Evolutionary conservation across 2,888 invertebrate species (phyloP).

Genomic region (Serripes groenlandicus): DNA sequence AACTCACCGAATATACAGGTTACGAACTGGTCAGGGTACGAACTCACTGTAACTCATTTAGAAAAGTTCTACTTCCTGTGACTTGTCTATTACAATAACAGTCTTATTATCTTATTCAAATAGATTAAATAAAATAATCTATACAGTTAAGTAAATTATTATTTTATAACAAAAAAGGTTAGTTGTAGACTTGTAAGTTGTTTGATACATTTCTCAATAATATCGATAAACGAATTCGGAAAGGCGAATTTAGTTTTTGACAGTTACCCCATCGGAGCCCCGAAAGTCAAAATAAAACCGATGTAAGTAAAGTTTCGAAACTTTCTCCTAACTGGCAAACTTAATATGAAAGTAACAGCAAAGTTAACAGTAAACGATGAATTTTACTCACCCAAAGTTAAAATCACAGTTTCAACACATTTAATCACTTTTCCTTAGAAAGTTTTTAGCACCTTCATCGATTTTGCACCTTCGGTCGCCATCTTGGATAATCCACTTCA

Average conservation of each 20-base stretch:
- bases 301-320: slow-evolving; percentile 22
- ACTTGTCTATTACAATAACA: neutral
- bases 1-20: too few species aligned
- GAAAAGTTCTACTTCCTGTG: too few species aligned
- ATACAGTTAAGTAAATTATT: too few species aligned
- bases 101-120: neutral
- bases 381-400: slow-evolving; percentile 4
- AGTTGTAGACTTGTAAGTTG: too few species aligned
- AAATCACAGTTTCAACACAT: neutral
- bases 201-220: too few species aligned
- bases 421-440: slow-evolving; percentile 14
- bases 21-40: too few species aligned
- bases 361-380: neutral
- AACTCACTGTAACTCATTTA: too few species aligned
- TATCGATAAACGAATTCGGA: too few species aligned
- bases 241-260: slow-evolving; percentile 4
- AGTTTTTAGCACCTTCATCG: slow-evolving; percentile 45
- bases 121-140: too few species aligned
- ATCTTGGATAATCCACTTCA: slow-evolving; percentile 61
- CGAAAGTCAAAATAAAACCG: slow-evolving; percentile 4
- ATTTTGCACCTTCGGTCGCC: slow-evolving; percentile 58
- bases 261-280: slow-evolving; percentile 23
- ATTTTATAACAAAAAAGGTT: too few species aligned
- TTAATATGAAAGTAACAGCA: neutral
- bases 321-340: neutral